Percentiles rank a stretch among this genome's conserved stretches.
phyloP scores from a whole-genome alignment of 2,113 vertebrate species.

The Plecotus auritus region DNA sequence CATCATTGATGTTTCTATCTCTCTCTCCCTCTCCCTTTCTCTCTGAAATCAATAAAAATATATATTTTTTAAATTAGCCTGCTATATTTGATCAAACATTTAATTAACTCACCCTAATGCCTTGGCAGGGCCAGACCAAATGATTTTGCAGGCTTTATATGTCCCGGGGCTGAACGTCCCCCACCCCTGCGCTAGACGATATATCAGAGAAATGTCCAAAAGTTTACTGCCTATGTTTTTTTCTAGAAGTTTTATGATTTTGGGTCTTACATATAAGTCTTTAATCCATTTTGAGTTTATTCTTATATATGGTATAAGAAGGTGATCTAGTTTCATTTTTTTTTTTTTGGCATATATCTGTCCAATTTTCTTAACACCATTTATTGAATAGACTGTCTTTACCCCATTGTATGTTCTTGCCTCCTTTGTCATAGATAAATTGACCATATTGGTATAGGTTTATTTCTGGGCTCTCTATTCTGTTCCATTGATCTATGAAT shows the following conservation, averaged over 20 bases:
- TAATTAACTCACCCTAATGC: too few species aligned
- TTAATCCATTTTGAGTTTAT: neutral
- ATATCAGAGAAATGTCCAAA: neutral
- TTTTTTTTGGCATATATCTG: neutral
- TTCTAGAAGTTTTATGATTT: neutral
- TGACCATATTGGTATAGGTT: neutral
- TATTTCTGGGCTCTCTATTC: neutral
- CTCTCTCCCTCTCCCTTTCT: too few species aligned
- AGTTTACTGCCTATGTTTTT: neutral
- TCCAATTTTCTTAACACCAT: neutral
- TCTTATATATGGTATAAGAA: neutral
- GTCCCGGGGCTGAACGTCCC: too few species aligned
- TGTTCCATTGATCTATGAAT: neutral
- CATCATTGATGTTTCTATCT: too few species aligned
- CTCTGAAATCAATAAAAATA: too few species aligned
- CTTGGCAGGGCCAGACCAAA: too few species aligned
- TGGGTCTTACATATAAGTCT: neutral
- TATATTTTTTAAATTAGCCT: too few species aligned
- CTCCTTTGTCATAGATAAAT: neutral
- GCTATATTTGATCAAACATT: too few species aligned
- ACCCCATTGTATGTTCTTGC: neutral
- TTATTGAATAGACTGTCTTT: neutral
- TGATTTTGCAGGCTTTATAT: too few species aligned
- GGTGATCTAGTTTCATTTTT: neutral
- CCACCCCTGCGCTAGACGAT: neutral